Evolutionary conservation across 2,797 vertebrate species (phyloP), one percentile per base, ranked within the genome.

Genomic region (Ctenochaetus hawaiiensis): DNA sequence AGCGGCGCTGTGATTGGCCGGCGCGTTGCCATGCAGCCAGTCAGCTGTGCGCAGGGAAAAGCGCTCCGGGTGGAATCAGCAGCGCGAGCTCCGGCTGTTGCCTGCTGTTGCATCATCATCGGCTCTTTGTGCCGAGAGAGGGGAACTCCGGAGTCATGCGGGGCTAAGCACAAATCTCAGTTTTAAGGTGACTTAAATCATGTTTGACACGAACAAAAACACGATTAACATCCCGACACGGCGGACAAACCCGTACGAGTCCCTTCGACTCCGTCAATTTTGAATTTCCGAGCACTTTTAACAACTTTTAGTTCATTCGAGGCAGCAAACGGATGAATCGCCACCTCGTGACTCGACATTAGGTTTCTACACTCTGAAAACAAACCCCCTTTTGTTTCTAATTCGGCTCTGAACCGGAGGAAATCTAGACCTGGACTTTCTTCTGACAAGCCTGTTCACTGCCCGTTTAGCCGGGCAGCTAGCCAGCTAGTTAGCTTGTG

Each of bases 31-130:
- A 91, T 79, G 93, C 88, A 88, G 87, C 90, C 73, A 70, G 83
- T 90, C 83, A 85, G 89, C 88, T 77, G 89, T 90, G 93, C 80
- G 85, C 89, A 87, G 61, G 39, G 58, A 16, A 83, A 83, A 80
- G 62, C 67, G 84, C 86, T 86, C 85, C 89, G 91, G 87, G 85
- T 89, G 67, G 12, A 85, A 77, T 80, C 80, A 30, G 77, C 75
- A 47, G 57, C 2, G 26, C 26, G n/a, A 77, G 80, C 81, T 70
- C 72, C 61, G 54, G 61, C 59, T 78, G 88, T 96, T 96, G 94
- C 95, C 90, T 68, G 86, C 49, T 89, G 87, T 96, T 96, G 95
- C 95, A 95, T 92, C 94, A 92, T 92, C 91, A 48, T 10, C 77
- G 41, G 63, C 75, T 60, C 89, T 91, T 89, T 92, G 82, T 92